These are phyloP conservation scores for Silurus asotus DNA, from an alignment of 2,113 vertebrate species.

Conservation along the genomic window DNA sequence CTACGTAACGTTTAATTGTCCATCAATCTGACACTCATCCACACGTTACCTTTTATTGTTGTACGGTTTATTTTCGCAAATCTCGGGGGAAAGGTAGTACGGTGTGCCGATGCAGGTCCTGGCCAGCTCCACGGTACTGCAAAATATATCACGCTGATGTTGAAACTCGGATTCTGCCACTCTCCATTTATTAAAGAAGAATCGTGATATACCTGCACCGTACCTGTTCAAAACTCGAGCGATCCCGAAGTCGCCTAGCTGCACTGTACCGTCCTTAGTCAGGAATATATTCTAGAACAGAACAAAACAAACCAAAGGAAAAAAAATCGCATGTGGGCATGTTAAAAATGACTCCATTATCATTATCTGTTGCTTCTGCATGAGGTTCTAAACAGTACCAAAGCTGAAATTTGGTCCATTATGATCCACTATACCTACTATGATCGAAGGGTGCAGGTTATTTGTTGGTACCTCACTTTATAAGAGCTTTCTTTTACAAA, in stretches of 20 bases:
- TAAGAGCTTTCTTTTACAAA: no score
- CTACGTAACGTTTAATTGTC: no score
- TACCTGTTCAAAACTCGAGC: conserved; percentile 97
- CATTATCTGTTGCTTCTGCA: not conserved
- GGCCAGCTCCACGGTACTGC: conserved; percentile 91
- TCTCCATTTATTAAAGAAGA: not conserved
- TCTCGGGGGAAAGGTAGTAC: conserved; percentile 96
- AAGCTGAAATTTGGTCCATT: no score
- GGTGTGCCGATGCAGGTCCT: conserved; percentile 97
- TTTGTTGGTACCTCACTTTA: no score
- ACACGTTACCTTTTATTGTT: conserved; percentile 95
- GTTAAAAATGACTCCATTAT: not conserved
- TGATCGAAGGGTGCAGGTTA: no score
- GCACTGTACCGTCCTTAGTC: conserved; percentile 93
- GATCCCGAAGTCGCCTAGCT: conserved; percentile 97
- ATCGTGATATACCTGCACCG: not conserved
- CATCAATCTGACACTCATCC: not conserved
- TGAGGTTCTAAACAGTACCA: not conserved
- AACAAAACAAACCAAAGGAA: not conserved
- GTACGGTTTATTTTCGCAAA: conserved; percentile 98
- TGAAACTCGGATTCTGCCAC: not conserved
- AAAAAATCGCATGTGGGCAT: not conserved
- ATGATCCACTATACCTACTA: no score
- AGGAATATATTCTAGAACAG: conserved; percentile 90
- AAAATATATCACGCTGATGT: not conserved